Conservation (phyloP, 2,888 invertebrate species). For the Mythimna ferrago region DNA sequence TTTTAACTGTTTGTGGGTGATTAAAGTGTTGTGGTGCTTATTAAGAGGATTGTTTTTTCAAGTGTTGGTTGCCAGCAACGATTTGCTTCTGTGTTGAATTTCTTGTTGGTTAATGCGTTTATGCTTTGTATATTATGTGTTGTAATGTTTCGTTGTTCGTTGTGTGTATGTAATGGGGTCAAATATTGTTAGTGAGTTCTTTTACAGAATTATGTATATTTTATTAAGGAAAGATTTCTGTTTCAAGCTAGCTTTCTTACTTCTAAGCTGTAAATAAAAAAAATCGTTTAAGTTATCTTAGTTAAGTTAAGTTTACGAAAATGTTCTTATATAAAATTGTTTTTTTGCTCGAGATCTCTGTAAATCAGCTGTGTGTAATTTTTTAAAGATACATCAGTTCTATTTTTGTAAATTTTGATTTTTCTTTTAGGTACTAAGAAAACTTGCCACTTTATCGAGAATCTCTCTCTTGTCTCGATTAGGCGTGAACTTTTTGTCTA, state of each 20-base stretch:
- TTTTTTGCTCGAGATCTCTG: conserved; percentile 54
- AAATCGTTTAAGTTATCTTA: conserved; percentile 28
- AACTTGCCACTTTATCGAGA: conserved; percentile 49
- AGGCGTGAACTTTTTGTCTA: background rate
- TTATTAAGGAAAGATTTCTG: background rate
- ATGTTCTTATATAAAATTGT: conserved; percentile 25
- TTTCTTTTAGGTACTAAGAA: background rate
- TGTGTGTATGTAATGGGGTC: conserved; percentile 17
- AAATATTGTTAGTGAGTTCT: conserved; percentile 4
- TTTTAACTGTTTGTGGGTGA: background rate
- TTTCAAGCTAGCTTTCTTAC: conserved; percentile 1
- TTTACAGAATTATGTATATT: conserved; percentile 5
- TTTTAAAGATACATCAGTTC: conserved; percentile 18
- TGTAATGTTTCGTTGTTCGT: conserved; percentile 23
- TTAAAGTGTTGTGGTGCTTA: background rate
- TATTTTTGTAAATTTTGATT: conserved; percentile 47
- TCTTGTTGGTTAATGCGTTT: conserved; percentile 10
- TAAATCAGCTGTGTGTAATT: conserved; percentile 44
- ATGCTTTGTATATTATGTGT: conserved; percentile 25
- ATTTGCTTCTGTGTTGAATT: conserved; percentile 26
- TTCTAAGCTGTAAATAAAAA: conserved; percentile 51
- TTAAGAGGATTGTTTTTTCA: too few species aligned
- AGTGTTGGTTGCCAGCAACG: conserved; percentile 32
- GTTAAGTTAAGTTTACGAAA: conserved; percentile 16
- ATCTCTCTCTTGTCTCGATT: conserved; percentile 51